phyloP scores from a whole-genome alignment of 2,888 invertebrate species.

The Drosophila neonasuta region DNA sequence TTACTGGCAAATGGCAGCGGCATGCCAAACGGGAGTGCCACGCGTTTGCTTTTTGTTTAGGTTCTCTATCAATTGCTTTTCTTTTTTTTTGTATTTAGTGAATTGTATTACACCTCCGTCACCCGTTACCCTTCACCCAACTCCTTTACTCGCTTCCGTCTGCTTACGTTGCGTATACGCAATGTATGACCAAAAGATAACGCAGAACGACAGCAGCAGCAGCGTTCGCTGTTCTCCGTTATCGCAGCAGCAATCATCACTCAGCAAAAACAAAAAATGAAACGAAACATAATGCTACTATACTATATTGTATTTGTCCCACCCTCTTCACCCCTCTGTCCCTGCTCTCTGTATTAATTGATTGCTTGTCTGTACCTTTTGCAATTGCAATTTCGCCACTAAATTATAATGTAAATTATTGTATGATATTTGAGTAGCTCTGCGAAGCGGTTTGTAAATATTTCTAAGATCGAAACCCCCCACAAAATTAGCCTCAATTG shows the following conservation, averaged over 20 bases:
- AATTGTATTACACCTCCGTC: conserved; percentile 37
- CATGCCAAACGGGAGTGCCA: conserved; percentile 73
- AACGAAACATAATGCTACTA: not conserved
- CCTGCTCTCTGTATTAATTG: not conserved
- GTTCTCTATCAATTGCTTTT: conserved; percentile 7
- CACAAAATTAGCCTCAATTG: conserved; percentile 27
- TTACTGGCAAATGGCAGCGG: conserved; percentile 77
- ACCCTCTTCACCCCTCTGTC: not conserved
- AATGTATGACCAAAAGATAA: not conserved
- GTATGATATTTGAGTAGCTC: conserved; percentile 39
- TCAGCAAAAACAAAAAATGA: not conserved
- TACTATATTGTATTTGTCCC: not conserved
- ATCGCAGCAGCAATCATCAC: not conserved
- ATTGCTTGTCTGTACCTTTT: not conserved
- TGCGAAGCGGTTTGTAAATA: conserved; percentile 60
- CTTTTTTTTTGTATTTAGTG: conserved; percentile 51
- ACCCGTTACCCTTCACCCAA: not conserved
- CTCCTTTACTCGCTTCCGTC: not conserved
- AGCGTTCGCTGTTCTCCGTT: not conserved
- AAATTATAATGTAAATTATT: conserved; percentile 50
- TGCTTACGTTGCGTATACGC: not conserved
- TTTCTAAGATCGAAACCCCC: conserved; percentile 31
- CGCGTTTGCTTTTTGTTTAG: conserved; percentile 81
- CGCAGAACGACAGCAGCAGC: not conserved
- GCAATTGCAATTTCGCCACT: not conserved